These are phyloP conservation scores for Entomyzon cyanotis DNA, from an alignment of 2,113 vertebrate species.

Conservation along the genomic window DNA sequence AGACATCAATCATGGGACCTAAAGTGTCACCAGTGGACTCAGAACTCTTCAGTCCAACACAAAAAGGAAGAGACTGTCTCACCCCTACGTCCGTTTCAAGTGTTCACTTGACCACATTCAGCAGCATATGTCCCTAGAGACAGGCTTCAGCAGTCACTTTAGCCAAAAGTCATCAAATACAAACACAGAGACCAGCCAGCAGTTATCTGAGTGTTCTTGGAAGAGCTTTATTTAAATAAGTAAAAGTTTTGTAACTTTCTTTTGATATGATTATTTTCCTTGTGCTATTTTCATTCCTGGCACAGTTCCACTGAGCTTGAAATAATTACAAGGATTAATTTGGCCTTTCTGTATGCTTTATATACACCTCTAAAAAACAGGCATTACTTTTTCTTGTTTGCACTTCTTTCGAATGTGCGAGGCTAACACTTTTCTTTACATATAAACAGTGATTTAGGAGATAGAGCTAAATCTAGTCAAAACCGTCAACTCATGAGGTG, in stretches of 20 bases:
- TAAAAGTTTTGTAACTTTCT: neutral
- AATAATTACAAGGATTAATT: neutral
- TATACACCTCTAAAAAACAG: neutral
- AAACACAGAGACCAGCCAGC: neutral
- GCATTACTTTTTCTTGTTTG: neutral
- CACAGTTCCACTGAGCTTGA: neutral
- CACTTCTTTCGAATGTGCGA: neutral
- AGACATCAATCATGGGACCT: neutral
- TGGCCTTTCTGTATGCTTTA: neutral
- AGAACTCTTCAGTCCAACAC: neutral
- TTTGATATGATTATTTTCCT: neutral
- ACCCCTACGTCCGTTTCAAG: constrained; percentile 14
- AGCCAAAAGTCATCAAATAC: constrained; percentile 23
- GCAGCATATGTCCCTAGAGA: neutral
- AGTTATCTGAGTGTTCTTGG: neutral
- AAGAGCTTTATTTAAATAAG: neutral
- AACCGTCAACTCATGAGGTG: neutral
- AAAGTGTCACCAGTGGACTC: neutral
- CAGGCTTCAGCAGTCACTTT: neutral
- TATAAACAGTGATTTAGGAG: neutral
- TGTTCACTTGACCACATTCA: constrained; percentile 16
- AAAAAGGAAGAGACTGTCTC: neutral
- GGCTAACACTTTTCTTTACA: neutral
- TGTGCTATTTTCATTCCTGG: neutral
- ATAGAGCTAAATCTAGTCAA: neutral